Conservation (phyloP, 1,140 invertebrate species). For the Drusus annulatus region DNA sequence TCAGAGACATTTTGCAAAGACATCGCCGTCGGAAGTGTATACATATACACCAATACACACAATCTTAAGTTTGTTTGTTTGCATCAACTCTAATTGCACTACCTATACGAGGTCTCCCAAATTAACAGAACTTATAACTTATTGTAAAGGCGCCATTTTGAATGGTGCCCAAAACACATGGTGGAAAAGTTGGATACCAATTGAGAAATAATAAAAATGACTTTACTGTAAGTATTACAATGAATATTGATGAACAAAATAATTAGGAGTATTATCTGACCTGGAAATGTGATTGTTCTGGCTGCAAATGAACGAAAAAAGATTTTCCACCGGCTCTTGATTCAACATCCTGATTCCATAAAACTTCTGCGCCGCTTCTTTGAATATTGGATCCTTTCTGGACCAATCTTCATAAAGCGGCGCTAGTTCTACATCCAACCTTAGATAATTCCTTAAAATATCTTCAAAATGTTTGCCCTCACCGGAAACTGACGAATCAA, state of each 20-base stretch:
- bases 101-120: too few species aligned
- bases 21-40: too few species aligned
- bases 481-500: slow-evolving; percentile 34
- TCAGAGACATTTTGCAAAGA: too few species aligned
- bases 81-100: too few species aligned
- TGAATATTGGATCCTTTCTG: slow-evolving; percentile 81
- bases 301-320: slow-evolving; percentile 97
- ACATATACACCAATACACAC: too few species aligned
- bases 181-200: too few species aligned
- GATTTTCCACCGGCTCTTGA: slow-evolving; percentile 93
- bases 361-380: slow-evolving; percentile 77
- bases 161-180: too few species aligned
- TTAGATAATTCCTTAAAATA: slow-evolving; percentile 78
- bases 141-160: too few species aligned
- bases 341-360: slow-evolving; percentile 91
- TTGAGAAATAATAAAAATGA: background rate
- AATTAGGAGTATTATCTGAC: slow-evolving; percentile 65
- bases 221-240: too few species aligned
- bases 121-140: too few species aligned
- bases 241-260: background rate
- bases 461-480: slow-evolving; percentile 65
- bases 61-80: too few species aligned
- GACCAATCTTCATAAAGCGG: slow-evolving; percentile 85
- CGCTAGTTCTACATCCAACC: slow-evolving; percentile 79
- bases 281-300: slow-evolving; percentile 96